Conservation (phyloP, 2,113 vertebrate genomes). For the Ovis canadensis region DNA sequence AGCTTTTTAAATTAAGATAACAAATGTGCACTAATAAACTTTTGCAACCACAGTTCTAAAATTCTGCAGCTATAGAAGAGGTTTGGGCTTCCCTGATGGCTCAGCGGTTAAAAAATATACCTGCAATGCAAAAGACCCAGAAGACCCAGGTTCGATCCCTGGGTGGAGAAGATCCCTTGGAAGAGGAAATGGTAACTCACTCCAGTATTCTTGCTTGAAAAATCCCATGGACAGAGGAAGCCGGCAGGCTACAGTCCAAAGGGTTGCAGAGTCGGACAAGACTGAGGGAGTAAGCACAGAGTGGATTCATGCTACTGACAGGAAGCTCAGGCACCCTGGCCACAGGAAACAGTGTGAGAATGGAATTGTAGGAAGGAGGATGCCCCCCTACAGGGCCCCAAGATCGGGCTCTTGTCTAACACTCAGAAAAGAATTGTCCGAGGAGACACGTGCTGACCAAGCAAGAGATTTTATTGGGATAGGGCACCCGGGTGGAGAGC, state of each 20-base stretch:
- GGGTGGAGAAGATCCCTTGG: not conserved
- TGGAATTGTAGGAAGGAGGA: not conserved
- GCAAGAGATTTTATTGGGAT: no score
- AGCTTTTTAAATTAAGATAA: not conserved
- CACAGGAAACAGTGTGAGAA: not conserved
- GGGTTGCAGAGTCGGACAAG: not conserved
- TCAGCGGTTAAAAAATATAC: not conserved
- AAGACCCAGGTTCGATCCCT: not conserved
- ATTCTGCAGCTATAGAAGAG: not conserved
- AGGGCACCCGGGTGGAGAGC: no score
- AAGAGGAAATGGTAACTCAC: not conserved
- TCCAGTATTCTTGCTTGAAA: not conserved
- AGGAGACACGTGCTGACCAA: no score
- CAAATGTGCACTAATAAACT: not conserved
- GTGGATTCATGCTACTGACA: not conserved
- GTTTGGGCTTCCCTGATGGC: not conserved
- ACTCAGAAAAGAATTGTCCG: no score
- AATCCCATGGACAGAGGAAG: not conserved
- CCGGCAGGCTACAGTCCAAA: not conserved
- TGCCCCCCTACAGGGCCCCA: no score
- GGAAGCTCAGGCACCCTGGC: not conserved
- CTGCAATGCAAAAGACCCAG: not conserved
- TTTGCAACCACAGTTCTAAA: not conserved
- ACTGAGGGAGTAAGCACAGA: not conserved
- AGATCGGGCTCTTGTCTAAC: no score